phyloP scores from a whole-genome alignment of 2,113 vertebrate species.

The Rhipidura dahli region DNA sequence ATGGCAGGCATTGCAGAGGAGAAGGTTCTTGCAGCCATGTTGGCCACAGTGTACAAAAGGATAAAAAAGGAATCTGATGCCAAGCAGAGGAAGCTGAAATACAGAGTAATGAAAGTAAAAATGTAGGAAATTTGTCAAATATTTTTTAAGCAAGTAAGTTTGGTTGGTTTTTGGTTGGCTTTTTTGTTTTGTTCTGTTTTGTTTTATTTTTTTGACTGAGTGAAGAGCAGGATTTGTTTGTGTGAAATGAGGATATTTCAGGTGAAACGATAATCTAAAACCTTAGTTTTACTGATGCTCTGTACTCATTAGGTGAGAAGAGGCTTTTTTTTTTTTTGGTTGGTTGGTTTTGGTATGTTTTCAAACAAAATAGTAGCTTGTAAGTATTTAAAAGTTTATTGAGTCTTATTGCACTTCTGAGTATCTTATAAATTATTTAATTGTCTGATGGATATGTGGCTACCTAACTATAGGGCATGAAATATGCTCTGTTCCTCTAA shows the following conservation, averaged over 20 bases:
- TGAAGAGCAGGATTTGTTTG: background rate
- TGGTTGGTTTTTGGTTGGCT: no score
- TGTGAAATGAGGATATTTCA: background rate
- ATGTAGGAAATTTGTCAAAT: background rate
- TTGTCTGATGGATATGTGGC: constrained; percentile 83
- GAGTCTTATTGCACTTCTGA: constrained; percentile 76
- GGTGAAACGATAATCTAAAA: background rate
- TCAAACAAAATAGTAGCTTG: constrained; percentile 67
- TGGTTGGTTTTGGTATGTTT: constrained; percentile 24
- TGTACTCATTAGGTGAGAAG: background rate
- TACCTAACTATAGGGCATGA: constrained; percentile 79
- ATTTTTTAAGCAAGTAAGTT: background rate
- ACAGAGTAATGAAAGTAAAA: background rate
- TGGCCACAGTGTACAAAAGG: background rate
- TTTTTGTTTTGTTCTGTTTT: background rate
- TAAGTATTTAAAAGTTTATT: constrained; percentile 77
- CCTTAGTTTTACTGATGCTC: background rate
- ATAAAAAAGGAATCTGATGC: background rate
- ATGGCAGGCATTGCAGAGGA: constrained; percentile 44
- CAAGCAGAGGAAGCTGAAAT: background rate
- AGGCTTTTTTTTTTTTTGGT: background rate
- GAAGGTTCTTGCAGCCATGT: constrained; percentile 44
- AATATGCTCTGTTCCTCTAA: constrained; percentile 81
- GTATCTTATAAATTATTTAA: constrained; percentile 80
- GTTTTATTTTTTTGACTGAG: background rate